Base-by-base conservation (phyloP, 2,113 vertebrate genomes). In the Grammomys surdaster region DNA sequence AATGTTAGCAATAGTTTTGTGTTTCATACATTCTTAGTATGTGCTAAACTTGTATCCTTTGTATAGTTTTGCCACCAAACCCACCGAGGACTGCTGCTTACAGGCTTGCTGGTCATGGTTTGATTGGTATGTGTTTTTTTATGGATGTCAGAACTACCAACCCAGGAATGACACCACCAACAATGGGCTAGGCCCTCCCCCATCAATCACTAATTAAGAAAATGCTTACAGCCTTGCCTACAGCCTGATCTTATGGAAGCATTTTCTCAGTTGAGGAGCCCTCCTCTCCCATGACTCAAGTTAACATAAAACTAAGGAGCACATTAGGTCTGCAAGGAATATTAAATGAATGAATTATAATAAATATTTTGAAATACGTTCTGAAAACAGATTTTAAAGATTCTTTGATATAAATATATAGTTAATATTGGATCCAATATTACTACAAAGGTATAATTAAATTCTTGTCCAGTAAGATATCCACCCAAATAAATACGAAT, bases 391-490 rank as follows among this genome's bases (percentile, higher is more conserved):
- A 76, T 70, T 82, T 63, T 43, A 33, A 88, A 92, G 78, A 69
- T 10, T 46, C 78, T 92, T 78, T 89, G 70, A 93, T n/a, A 85
- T 46, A 51, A 94, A 80, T 72, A 80, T 54, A 28, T 46, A 94
- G 51, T 63, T 95, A 93, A 95, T 77, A 95, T 77, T 48, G 58
- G 24, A 87, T 43, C 11, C 19, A 85, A 76, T 73, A 60, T 56
- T 95, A 11, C 16, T 24, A 85, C 77, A 95, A 90, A 88, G 51
- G 73, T 76, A 76, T 58, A 89, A 88, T 93, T 93, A 92, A 86
- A 82, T 60, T 97, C 20, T 93, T 89, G 28, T 73, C 69, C 75
- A 69, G 0, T 72, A 93, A 92, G 93, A 77, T 22, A 88, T 36
- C 36, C 36, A 86, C 7, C 16, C 94, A 95, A 93, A 85, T 89